These are phyloP conservation scores for Artibeus jamaicensis DNA, from an alignment of 2,797 vertebrate genomes.

Conservation along the genomic window DNA sequence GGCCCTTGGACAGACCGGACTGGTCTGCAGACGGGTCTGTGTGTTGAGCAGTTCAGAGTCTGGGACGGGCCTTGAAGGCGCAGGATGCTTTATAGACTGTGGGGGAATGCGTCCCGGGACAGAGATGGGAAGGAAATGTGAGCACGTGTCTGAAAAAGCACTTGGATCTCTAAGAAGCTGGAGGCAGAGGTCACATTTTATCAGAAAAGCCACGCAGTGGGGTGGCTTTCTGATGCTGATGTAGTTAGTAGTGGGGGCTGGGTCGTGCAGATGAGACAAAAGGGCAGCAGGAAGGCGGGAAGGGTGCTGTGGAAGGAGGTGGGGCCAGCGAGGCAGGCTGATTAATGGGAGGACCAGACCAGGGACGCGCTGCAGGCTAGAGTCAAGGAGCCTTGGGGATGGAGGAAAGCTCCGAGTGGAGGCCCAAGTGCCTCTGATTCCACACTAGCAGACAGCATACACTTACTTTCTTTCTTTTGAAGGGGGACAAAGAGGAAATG, in stretches of 20 bases:
- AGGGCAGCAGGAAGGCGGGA: background rate
- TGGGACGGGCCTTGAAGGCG: background rate
- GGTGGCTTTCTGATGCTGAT: background rate
- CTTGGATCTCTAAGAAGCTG: background rate
- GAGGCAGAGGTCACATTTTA: background rate
- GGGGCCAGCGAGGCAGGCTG: background rate
- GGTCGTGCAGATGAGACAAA: rapidly evolving
- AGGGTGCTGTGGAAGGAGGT: background rate
- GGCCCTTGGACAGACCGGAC: background rate
- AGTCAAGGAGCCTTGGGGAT: background rate
- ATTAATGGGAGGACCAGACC: background rate
- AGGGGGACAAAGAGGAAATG: background rate
- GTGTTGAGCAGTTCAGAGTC: background rate
- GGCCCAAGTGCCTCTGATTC: background rate
- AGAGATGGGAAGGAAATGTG: background rate
- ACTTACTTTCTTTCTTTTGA: background rate
- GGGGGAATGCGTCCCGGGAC: no score
- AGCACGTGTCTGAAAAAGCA: background rate
- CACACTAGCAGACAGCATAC: background rate
- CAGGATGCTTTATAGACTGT: background rate
- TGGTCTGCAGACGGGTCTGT: background rate
- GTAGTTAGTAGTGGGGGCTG: no score
- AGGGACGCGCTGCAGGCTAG: background rate
- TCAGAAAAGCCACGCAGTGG: background rate
- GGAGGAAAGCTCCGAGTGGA: background rate